Evolutionary conservation across 2,113 vertebrate genomes (phyloP), one percentile per base, ranked within the genome.

Genomic region (Anarhynchus alexandrinus): DNA sequence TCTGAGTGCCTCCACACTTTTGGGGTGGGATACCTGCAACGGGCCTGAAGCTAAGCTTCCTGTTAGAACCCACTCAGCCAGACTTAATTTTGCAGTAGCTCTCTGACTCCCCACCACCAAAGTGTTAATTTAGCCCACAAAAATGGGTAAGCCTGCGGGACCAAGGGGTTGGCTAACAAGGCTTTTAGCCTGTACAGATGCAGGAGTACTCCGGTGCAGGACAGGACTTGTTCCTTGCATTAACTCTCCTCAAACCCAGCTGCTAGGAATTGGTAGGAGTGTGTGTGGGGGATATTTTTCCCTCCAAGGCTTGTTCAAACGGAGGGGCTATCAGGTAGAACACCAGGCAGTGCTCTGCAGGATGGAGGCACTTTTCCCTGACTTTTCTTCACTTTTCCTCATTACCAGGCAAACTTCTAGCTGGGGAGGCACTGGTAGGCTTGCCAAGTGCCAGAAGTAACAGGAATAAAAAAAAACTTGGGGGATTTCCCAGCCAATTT

Each of bases 401-500:
- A 61, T 88, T 93, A 52, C 4, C 32, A n/a, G 59, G 34, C 21
- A 36, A 69, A 38, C 10, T 49, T 66, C 18, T 51, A 59, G 16
- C 49, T 0, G 0, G 12, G 23, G 7, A 91, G 21, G 65, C 45
- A 52, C 26, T 11, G 19, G 11, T 51, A 81, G 52, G 21, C 58
- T 78, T 93, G 82, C 84, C 82, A 92, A 88, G 29, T 78, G 73
- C 77, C 38, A 91, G 91, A 88, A 87, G 51, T 93, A 95, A 87
- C 29, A 94, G 23, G 43, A 93, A 64, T 86, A 66, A 76, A 95
- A 94, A 40, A 40, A 91, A 66, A 1, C 18, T 29, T 84, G 57
- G 82, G 95, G 94, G 51, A 96, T 95, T 97, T 97, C 97, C 95
- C 38, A 3, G 62, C 7, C 84, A 90, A 72, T 95, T 94, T 95